These are phyloP conservation scores for Zoanthus sociatus DNA, from an alignment of 92 coral and sea anemone species.

Conservation along the genomic window DNA sequence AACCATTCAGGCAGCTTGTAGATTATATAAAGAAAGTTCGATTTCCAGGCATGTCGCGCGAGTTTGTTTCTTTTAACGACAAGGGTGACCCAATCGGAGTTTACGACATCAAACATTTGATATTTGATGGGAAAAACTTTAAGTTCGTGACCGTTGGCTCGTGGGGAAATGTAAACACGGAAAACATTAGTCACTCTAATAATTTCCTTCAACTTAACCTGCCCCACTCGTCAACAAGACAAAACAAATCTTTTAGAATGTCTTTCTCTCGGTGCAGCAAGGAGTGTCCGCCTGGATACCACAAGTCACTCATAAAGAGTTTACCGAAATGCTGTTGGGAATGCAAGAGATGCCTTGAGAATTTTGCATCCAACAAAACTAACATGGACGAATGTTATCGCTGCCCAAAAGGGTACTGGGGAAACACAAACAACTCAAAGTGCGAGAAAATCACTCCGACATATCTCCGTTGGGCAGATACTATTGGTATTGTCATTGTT, in stretches of 20 bases:
- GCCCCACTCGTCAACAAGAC: background rate
- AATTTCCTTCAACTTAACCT: background rate
- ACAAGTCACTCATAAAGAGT: conserved; percentile 68
- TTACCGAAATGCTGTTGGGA: conserved; percentile 93
- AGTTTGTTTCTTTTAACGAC: conserved; percentile 67
- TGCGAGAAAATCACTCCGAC: conserved; percentile 78
- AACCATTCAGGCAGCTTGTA: conserved; percentile 14
- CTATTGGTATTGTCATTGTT: conserved; percentile 66
- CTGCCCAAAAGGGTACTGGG: conserved; percentile 83
- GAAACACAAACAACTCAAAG: conserved; percentile 67
- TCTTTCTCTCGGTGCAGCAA: conserved; percentile 79
- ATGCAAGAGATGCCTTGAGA: conserved; percentile 76
- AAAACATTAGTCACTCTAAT: conserved; percentile 12
- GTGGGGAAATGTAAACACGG: conserved; percentile 64
- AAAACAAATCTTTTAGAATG: background rate
- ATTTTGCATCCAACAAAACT: conserved; percentile 64
- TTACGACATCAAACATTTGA: conserved; percentile 74
- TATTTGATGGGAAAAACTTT: conserved; percentile 65
- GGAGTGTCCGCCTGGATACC: conserved; percentile 70
- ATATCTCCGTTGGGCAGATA: conserved; percentile 69
- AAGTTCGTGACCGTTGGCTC: conserved; percentile 71
- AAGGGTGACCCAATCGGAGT: conserved; percentile 82
- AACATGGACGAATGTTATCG: conserved; percentile 74
- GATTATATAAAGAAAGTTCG: conserved; percentile 70
- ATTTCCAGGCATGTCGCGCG: conserved; percentile 77